Conservation (phyloP, 2,797 vertebrate genomes). For the Microcaecilia unicolor region DNA sequence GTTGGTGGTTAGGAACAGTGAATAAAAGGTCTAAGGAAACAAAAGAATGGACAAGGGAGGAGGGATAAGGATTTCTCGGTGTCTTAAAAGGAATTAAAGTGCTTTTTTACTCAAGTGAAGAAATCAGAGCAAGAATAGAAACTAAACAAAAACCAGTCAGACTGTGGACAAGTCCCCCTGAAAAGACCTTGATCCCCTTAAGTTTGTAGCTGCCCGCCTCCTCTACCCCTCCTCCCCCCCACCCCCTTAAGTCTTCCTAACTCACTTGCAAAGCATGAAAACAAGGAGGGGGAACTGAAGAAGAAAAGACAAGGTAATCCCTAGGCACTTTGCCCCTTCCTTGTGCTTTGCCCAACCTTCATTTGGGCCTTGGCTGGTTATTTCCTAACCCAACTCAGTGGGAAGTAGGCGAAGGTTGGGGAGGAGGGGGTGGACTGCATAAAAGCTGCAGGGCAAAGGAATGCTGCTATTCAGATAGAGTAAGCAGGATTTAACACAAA, state of each 20-base stretch:
- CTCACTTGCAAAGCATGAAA: slow-evolving; percentile 36
- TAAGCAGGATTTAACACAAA: slow-evolving; percentile 67
- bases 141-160: slow-evolving; percentile 54
- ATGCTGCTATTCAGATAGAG: slow-evolving; percentile 63
- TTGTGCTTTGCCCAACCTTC: too few relatives aligned
- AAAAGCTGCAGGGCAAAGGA: slow-evolving; percentile 63
- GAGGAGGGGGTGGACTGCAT: slow-evolving; percentile 62
- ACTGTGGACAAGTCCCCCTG: slow-evolving; percentile 59
- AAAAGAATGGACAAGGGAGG: slow-evolving; percentile 29
- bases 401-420: too few relatives aligned
- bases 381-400: too few relatives aligned
- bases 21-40: slow-evolving; percentile 49
- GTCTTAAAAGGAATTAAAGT: slow-evolving; percentile 71
- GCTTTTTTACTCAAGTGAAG: slow-evolving; percentile 61
- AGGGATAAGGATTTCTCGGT: slow-evolving; percentile 49
- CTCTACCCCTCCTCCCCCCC: slow-evolving; percentile 21
- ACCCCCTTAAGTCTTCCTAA: slow-evolving; percentile 50
- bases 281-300: slow-evolving; percentile 35
- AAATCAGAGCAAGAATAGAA: slow-evolving; percentile 66
- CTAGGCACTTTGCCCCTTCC: slow-evolving; percentile 58
- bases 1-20: slow-evolving; percentile 36
- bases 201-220: slow-evolving; percentile 57
- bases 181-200: slow-evolving; percentile 64
- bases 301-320: slow-evolving; percentile 65
- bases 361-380: too few relatives aligned